Evolutionary conservation across 1,140 invertebrate genomes (phyloP), one percentile per base, ranked within the genome.

Genomic region (Meloidogyne floridensis): DNA sequence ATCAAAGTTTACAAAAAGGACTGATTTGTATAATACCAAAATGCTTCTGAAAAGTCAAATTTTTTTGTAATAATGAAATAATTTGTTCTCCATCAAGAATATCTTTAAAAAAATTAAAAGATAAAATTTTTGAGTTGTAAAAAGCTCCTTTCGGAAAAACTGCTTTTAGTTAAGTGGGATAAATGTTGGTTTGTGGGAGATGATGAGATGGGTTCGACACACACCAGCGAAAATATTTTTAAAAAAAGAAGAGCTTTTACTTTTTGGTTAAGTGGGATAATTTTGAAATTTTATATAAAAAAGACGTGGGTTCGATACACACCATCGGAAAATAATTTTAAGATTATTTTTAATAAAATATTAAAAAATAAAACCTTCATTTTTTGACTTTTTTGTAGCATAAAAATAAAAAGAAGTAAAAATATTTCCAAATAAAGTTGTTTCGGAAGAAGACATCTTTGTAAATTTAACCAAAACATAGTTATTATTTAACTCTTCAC

Each of bases 321-420:
- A 65, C 10, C n/a, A 11, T 7, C 10, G 10, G 59, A 6, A 32
- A 65, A 65, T n/a, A 6, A 65, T n/a, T 65, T 59, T 15, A 5
- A 59, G 15, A 65, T n/a, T n/a, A 7, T 65, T n/a, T 65, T 65
- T 65, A n/a, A 65, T 7, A n/a, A 6, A 65, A 65, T n/a, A 32
- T 32, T 32, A 65, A 59, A n/a, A 65, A 65, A n/a, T 65, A 13
- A 65, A 65, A 65, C 59, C 59, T 65, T 65, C n/a, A n/a, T 65
- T 65, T 65, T 65, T 18, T 65, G 59, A 65, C n/a, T 5, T 2
- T 65, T 65, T 65, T n/a, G 15, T 7, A 65, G 15, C 59, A 65
- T 65, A 65, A 65, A 65, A 65, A 65, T 65, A n/a, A 65, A 65
- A 65, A 2, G n/a, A 65, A 65, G 10, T 65, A 4, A 65, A 65